Evolutionary conservation across 2,797 vertebrate species (phyloP).

Genomic region (Lacerta bilineata): DNA sequence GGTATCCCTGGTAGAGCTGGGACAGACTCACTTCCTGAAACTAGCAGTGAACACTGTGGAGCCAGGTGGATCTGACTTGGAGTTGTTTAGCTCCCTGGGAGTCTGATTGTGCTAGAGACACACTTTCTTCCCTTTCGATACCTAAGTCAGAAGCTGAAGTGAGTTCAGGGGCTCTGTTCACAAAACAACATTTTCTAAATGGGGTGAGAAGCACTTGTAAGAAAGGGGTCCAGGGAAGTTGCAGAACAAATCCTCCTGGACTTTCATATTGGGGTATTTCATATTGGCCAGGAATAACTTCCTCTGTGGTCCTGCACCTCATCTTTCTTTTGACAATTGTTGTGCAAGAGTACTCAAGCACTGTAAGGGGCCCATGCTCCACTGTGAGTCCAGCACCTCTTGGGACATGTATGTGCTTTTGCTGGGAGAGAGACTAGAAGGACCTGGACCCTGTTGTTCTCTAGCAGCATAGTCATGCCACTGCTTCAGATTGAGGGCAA

Average conservation of each 20-base stretch:
- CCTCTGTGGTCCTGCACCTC: not conserved
- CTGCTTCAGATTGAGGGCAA: not conserved
- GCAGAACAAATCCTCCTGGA: not conserved
- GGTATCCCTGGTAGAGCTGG: too few species aligned
- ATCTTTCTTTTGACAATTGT: not conserved
- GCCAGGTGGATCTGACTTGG: too few species aligned
- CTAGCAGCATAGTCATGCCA: not conserved
- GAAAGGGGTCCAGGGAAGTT: not conserved
- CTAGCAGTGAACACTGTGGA: too few species aligned
- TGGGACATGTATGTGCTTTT: not conserved
- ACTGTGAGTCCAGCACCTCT: not conserved
- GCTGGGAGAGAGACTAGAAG: not conserved
- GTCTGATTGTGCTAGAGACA: too few species aligned
- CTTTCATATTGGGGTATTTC: not conserved
- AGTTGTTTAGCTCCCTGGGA: too few species aligned
- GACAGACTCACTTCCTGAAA: too few species aligned
- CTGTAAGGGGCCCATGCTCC: not conserved
- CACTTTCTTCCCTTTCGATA: too few species aligned
- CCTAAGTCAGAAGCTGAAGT: too few species aligned
- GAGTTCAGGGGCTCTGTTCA: too few species aligned
- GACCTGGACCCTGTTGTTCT: not conserved
- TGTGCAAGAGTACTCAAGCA: too few species aligned
- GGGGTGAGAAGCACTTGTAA: not conserved
- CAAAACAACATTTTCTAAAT: too few species aligned
- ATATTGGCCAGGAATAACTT: not conserved